phyloP scores from a whole-genome alignment of 1,140 invertebrate species.

The Nomia melanderi region DNA sequence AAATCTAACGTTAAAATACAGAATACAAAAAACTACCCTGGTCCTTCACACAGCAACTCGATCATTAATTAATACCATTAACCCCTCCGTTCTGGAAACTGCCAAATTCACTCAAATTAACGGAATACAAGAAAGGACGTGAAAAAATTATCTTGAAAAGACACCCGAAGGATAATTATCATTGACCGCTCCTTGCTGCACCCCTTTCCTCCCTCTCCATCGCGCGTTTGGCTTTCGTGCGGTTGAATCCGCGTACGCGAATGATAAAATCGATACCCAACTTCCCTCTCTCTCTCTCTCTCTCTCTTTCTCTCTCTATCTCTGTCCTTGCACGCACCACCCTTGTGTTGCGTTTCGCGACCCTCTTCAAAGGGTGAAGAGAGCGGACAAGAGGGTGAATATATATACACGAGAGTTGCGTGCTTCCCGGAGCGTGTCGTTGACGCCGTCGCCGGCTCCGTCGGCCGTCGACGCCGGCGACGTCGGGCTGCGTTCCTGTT shows the following conservation, averaged over 20 bases:
- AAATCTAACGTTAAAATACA: too few species aligned
- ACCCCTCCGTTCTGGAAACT: too few species aligned
- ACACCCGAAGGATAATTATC: slow-evolving; percentile 8
- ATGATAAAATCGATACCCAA: slow-evolving; percentile 64
- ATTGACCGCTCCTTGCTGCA: not conserved
- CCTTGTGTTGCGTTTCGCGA: slow-evolving; percentile 45
- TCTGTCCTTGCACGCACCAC: not conserved
- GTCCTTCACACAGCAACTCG: too few species aligned
- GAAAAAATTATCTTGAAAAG: not conserved
- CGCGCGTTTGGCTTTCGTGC: slow-evolving; percentile 8
- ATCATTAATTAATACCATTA: too few species aligned
- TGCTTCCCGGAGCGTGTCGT: slow-evolving; percentile 30
- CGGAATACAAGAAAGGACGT: not conserved
- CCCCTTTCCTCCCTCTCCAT: not conserved
- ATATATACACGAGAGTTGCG: slow-evolving; percentile 38
- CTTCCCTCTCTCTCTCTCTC: not conserved
- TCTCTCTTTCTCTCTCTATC: not conserved
- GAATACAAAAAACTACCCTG: too few species aligned
- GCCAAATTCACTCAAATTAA: not conserved
- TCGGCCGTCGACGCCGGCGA: not conserved
- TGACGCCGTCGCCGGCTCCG: slow-evolving; percentile 2
- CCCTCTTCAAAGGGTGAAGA: slow-evolving; percentile 53
- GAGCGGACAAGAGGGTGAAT: slow-evolving; percentile 49
- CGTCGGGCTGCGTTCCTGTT: slow-evolving; percentile 38
- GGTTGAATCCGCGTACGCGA: slow-evolving; percentile 37